Evolutionary conservation across 2,888 invertebrate species (phyloP).

Genomic region (Synanthedon myopaeformis): DNA sequence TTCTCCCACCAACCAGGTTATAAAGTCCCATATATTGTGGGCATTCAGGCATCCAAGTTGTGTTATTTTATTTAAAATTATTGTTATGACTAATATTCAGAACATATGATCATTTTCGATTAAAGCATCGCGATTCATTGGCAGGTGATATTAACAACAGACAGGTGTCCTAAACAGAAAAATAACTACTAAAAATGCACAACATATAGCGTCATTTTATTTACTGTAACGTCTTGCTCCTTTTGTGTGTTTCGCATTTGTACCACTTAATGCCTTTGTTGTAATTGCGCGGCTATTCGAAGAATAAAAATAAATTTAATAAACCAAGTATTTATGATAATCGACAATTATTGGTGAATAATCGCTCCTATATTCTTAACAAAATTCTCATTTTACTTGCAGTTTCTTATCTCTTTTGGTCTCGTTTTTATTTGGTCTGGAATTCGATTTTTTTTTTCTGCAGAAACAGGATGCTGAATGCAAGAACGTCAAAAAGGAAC

Average conservation of each 20-base stretch:
- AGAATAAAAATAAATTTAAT: neutral
- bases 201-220: slow-evolving; percentile 13
- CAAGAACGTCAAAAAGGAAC: too few relatives aligned
- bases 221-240: neutral
- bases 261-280: neutral
- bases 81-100: too few relatives aligned
- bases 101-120: neutral
- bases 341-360: neutral
- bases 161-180: slow-evolving; percentile 48
- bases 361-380: neutral
- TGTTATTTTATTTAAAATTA: too few relatives aligned
- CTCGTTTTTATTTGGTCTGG: too few relatives aligned
- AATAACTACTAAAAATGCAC: slow-evolving; percentile 29
- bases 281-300: neutral
- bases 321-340: neutral
- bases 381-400: neutral
- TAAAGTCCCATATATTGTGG: too few relatives aligned
- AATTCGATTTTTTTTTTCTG: too few relatives aligned
- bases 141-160: slow-evolving; percentile 46
- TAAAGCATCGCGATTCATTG: slow-evolving; percentile 27
- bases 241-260: neutral
- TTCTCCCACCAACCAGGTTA: too few relatives aligned
- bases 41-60: too few relatives aligned
- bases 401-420: too few relatives aligned
- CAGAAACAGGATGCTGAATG: too few relatives aligned